Evolutionary conservation across 2,888 invertebrate genomes (phyloP).

Genomic region (Dasysyrphus tricinctus): DNA sequence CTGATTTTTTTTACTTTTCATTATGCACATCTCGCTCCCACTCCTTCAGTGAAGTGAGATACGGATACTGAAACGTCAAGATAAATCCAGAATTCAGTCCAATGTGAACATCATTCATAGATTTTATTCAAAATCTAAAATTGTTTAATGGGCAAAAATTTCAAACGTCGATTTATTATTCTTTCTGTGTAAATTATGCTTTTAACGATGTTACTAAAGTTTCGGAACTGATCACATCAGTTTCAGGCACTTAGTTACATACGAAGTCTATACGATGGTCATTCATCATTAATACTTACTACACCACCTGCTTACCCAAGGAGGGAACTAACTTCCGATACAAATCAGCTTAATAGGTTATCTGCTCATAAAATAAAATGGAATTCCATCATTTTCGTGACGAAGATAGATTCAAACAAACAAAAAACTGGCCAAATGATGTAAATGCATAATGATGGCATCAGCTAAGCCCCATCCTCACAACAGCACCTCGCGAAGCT

Average conservation of each 20-base stretch:
- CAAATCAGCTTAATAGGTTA: slow-evolving; percentile 8
- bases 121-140: no score
- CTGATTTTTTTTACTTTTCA: no score
- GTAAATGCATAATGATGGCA: slow-evolving; percentile 35
- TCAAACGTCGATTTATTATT: not conserved
- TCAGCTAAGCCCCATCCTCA: slow-evolving; percentile 1
- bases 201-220: slow-evolving; percentile 9
- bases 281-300: not conserved
- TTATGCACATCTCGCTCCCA: no score
- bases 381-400: slow-evolving; percentile 20
- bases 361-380: not conserved
- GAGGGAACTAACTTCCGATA: slow-evolving; percentile 19
- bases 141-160: not conserved
- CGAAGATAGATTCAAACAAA: slow-evolving; percentile 8
- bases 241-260: not conserved
- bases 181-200: not conserved
- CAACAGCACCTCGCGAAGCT: slow-evolving; percentile 10
- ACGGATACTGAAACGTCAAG: no score
- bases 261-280: not conserved
- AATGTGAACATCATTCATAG: no score
- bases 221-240: slow-evolving; percentile 28
- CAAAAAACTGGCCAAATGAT: slow-evolving; percentile 34
- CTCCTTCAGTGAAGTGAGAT: no score
- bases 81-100: no score
- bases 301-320: no score